Evolutionary conservation across 2,888 invertebrate species (phyloP), one percentile per base, ranked within the genome.

Genomic region (Gymnoscelis rufifasciata): DNA sequence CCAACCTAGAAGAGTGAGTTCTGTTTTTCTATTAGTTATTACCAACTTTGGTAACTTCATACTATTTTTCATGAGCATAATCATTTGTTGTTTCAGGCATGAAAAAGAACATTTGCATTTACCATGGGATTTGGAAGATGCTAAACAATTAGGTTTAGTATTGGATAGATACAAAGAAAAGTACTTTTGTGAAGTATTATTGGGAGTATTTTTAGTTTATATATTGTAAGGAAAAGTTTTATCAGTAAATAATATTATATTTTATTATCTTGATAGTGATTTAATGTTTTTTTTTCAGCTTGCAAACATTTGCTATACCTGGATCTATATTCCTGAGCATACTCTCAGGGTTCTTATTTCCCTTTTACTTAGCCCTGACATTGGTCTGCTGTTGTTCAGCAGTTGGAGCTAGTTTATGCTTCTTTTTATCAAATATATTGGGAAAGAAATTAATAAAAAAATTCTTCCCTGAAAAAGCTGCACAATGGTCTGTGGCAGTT

Each of bases 251-350:
- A 7, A 35, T 14, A 14, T 11, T 14, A 13, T 26, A 2, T 38
- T 0, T 6, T 27, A 26, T 4, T n/a, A 15, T 30, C 10, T 10
- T 28, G 8, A 5, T 10, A 11, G 11, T 15, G 29, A 11, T 13
- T 15, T 15, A 26, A 33, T 26, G 10, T 65, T 74, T 35, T 13
- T 30, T 11, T 57, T 59, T 64, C 86, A 97, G 97, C 83, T 91
- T 99, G 71, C 99, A 99, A 92, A 97, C 99, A 52, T 99, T 99
- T 90, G 99, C 99, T 68, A 99, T 99, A 88, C 99, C 99, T 53
- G 99, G 99, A 56, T 99, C 99, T 10, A 93, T 99, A 71, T 99
- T 99, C 75, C 90, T 99, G 43, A 99, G 98, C 55, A 97, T 99
- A 64, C 90, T 99, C 41, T 97, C 97, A 52, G 99, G 99, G 54